Conservation (phyloP, 2,888 invertebrate species). For the Heliothis peltigera region DNA sequence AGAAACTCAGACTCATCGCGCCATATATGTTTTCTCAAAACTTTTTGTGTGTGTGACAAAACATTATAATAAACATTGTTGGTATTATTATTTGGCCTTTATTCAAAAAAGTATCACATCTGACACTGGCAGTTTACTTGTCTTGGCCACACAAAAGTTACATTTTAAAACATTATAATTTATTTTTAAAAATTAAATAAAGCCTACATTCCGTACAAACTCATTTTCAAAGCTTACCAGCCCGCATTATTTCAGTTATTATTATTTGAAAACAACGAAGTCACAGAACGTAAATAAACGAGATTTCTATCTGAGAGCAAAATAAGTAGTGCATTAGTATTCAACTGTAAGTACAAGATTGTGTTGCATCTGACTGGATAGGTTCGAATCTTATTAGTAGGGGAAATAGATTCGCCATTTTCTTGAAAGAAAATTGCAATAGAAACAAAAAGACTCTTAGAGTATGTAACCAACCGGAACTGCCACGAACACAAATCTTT, state of each 20-base stretch:
- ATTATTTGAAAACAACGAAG: constrained; percentile 48
- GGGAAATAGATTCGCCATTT: constrained; percentile 50
- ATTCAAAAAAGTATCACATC: too few relatives aligned
- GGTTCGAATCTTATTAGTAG: constrained; percentile 55
- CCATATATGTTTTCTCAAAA: too few relatives aligned
- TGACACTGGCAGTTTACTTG: too few relatives aligned
- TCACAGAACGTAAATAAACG: constrained; percentile 43
- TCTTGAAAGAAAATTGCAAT: constrained; percentile 39
- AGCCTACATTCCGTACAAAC: constrained; percentile 3
- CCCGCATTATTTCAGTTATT: constrained; percentile 31
- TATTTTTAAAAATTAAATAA: background rate
- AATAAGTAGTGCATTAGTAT: constrained; percentile 60
- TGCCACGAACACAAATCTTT: too few relatives aligned
- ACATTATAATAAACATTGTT: too few relatives aligned
- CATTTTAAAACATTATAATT: too few relatives aligned
- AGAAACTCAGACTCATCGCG: too few relatives aligned
- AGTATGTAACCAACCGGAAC: too few relatives aligned
- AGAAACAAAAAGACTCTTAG: constrained; percentile 14
- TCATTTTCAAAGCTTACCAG: constrained; percentile 26
- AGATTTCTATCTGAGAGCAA: constrained; percentile 48
- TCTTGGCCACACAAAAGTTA: too few relatives aligned
- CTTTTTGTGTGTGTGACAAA: too few relatives aligned
- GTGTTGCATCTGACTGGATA: constrained; percentile 46
- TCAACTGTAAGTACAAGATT: constrained; percentile 46
- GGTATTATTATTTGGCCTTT: too few relatives aligned